Evolutionary conservation across 2,888 invertebrate species (phyloP).

Genomic region (Callyntrura sp.): DNA sequence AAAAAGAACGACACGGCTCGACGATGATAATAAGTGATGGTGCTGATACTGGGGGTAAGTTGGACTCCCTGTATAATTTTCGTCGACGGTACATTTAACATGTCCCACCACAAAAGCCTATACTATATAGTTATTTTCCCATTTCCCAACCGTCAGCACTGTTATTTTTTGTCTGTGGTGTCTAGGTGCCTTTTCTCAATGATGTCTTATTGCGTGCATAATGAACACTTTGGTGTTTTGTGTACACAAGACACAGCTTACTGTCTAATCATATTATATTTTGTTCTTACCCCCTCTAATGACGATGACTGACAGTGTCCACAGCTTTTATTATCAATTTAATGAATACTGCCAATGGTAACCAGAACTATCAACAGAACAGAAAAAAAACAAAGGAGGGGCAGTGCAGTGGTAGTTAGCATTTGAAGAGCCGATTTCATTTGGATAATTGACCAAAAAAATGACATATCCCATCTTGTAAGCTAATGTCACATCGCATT

Average conservation of each 20-base stretch:
- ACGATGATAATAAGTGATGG: too few species aligned
- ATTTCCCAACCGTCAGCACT: too few species aligned
- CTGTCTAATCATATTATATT: background rate
- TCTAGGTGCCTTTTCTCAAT: background rate
- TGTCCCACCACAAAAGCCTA: too few species aligned
- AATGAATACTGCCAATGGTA: background rate
- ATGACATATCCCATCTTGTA: background rate
- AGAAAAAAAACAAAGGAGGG: background rate
- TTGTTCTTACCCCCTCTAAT: background rate
- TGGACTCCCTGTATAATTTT: too few species aligned
- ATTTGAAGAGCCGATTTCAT: conserved; percentile 7
- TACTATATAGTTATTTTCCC: too few species aligned
- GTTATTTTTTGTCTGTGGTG: too few species aligned
- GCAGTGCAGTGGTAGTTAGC: background rate
- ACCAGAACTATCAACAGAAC: conserved; percentile 6
- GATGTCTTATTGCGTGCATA: background rate
- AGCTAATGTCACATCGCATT: background rate
- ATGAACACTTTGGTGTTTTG: background rate
- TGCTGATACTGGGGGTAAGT: too few species aligned
- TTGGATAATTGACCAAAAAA: conserved; percentile 1
- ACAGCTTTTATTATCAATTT: conserved; percentile 20
- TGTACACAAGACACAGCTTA: background rate
- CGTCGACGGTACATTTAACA: too few species aligned
- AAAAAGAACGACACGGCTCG: too few species aligned
- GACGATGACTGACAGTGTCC: conserved; percentile 24